Evolutionary conservation across 2,888 invertebrate species (phyloP).

Genomic region (Gnatocerus cornutus): DNA sequence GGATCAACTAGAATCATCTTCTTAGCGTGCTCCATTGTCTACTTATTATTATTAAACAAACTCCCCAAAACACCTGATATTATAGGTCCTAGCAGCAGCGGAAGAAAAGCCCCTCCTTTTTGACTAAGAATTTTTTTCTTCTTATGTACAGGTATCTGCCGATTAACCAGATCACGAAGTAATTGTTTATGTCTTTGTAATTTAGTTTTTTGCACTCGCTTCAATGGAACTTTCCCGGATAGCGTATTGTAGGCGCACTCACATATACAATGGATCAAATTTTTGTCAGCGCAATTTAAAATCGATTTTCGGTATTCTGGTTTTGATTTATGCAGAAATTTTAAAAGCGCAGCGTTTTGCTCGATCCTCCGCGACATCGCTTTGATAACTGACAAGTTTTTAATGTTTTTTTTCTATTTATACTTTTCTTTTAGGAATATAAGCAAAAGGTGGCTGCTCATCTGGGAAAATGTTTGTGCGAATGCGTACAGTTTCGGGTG

Average conservation of each 20-base stretch:
- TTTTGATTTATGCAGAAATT: too few relatives aligned
- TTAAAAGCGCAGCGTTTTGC: conserved; percentile 22
- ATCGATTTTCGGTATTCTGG: too few relatives aligned
- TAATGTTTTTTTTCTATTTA: conserved; percentile 23
- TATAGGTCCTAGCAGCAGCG: too few relatives aligned
- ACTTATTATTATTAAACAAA: conserved; percentile 22
- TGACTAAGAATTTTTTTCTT: too few relatives aligned
- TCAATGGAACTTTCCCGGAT: background rate
- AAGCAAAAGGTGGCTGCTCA: conserved; percentile 14
- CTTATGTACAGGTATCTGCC: conserved; percentile 1
- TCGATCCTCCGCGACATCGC: background rate
- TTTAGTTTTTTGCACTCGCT: background rate
- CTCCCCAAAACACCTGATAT: too few relatives aligned
- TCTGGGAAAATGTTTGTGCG: conserved; percentile 41
- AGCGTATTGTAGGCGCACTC: conserved; percentile 4
- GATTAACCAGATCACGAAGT: background rate
- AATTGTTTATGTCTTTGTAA: background rate
- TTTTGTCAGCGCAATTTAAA: too few relatives aligned
- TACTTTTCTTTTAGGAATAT: too few relatives aligned
- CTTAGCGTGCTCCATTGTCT: conserved; percentile 8
- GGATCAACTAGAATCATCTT: conserved; percentile 7
- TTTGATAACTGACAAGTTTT: background rate
- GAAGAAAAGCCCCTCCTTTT: too few relatives aligned
- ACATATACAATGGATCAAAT: too few relatives aligned
- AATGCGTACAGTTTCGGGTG: conserved; percentile 47